Conservation (phyloP, 2,888 invertebrate genomes). For the Acleris emargana region DNA sequence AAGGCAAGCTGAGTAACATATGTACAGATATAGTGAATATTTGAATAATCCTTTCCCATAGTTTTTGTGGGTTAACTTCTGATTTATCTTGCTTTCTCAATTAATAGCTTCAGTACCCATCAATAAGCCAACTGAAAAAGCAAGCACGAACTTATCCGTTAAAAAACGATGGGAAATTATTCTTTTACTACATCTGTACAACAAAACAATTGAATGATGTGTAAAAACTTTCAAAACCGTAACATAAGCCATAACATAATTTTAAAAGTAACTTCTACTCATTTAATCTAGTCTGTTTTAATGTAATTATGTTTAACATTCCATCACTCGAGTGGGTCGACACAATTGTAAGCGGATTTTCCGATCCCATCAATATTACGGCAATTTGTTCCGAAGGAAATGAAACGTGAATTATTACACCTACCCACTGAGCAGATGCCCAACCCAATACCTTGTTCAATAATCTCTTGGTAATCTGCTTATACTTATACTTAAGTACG, state of each 20-base stretch:
- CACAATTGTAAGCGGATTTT: slow-evolving; percentile 40
- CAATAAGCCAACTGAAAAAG: too few relatives aligned
- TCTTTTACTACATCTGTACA: too few relatives aligned
- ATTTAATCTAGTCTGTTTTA: background rate
- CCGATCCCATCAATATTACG: slow-evolving; percentile 48
- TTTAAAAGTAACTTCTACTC: background rate
- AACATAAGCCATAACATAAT: background rate
- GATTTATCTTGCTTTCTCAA: too few relatives aligned
- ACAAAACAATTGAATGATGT: too few relatives aligned
- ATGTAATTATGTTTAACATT: slow-evolving; percentile 13
- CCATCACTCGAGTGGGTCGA: slow-evolving; percentile 11
- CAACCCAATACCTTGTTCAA: slow-evolving; percentile 39
- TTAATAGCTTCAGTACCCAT: too few relatives aligned
- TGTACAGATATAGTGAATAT: too few relatives aligned
- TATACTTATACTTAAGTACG: slow-evolving; percentile 6
- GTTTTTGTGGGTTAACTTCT: too few relatives aligned
- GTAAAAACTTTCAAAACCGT: too few relatives aligned
- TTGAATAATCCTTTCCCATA: too few relatives aligned
- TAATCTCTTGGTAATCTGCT: slow-evolving; percentile 40
- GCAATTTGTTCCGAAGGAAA: slow-evolving; percentile 52
- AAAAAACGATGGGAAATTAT: too few relatives aligned
- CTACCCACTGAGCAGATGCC: slow-evolving; percentile 45
- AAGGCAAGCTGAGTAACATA: too few relatives aligned
- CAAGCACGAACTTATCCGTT: too few relatives aligned
- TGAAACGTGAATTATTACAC: slow-evolving; percentile 60